Evolutionary conservation across 2,113 vertebrate species (phyloP), one percentile per base, ranked within the genome.

Genomic region (Rhinogobius similis): DNA sequence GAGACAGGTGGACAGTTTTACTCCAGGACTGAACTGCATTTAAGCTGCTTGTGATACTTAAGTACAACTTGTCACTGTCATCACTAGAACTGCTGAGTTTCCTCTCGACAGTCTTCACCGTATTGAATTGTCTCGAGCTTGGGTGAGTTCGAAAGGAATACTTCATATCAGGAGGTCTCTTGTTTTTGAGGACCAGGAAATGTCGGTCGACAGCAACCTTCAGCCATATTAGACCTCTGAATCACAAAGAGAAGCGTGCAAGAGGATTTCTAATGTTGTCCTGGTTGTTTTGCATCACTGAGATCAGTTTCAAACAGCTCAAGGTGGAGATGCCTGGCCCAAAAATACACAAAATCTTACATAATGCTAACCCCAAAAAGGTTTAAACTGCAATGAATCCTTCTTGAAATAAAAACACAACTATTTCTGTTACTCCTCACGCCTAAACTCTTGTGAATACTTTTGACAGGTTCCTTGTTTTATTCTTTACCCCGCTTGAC

Each of bases 381-480:
- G 6, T 6, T 32, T 32, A 32, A 32, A 32, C 3, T 32, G 29
- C 29, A 5, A 36, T 36, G 32, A 36, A 36, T 36, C 9, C 32
- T 36, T 36, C 5, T 8, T 46, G 16, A 50, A 50, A 50, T 50
- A 21, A 50, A 50, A n/a, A 50, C 46, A n/a, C 6, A 50, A 21
- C 6, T 20, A 10, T 50, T 12, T 50, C 46, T 50, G 18, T n/a
- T 21, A n/a, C 20, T n/a, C 46, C n/a, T 50, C 46, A 50, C 7
- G 21, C 18, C 20, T 46, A 46, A 50, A n/a, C 1, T 38, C 55
- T 18, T 18, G 27, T n/a, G 29, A 59, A 59, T 61, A 13, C 58
- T n/a, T 36, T 61, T 61, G 58, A 61, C 58, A 61, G 58, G 29
- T 61, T 32, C 58, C 58, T 61, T 38, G 58, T 36, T 61, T 61